Evolutionary conservation across 2,113 vertebrate species (phyloP), one percentile per base, ranked within the genome.

Genomic region (Zootoca vivipara): DNA sequence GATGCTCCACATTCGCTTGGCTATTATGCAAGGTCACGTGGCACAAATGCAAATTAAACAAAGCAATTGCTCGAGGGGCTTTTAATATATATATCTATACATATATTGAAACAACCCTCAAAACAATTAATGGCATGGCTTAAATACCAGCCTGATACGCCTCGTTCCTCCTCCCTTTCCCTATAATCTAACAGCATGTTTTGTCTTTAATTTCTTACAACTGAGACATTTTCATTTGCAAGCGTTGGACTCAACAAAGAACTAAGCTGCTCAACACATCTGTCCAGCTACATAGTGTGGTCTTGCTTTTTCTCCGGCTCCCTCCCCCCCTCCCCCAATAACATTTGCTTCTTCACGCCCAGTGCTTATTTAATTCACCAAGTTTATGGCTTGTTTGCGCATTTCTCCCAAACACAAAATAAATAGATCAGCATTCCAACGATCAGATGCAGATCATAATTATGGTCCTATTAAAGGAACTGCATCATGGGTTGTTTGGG

Each of bases 391-490:
- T 91, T 89, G 94, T 95, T 94, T 90, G 94, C 94, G 93, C 88
- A 94, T 91, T 93, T 86, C 90, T 93, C 91, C 78, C 91, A 93
- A 94, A 93, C 64, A 91, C 86, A 92, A 94, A 94, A 86, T 88
- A 87, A 90, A 91, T 95, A 95, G n/a, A 35, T 73, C 33, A 96
- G 96, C 92, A 94, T 89, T 67, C 62, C n/a, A 89, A 93, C 1
- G 42, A 93, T 95, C 92, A 93, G 94, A 96, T 92, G 20, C 92
- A 95, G 95, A 95, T 94, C 89, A 91, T 89, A 92, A 95, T 93
- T 90, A 89, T 85, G 95, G 95, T 83, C 73, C 85, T 89, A 93
- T 92, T 94, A 95, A 96, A 89, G 85, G 90, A 95, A 95, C 94
- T 93, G 95, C 82, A 89, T 1, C 89, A 95, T 95, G 93, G 95